phyloP scores from a whole-genome alignment of 64 coral and sea anemone genomes.

The Pachyseris speciosa region DNA sequence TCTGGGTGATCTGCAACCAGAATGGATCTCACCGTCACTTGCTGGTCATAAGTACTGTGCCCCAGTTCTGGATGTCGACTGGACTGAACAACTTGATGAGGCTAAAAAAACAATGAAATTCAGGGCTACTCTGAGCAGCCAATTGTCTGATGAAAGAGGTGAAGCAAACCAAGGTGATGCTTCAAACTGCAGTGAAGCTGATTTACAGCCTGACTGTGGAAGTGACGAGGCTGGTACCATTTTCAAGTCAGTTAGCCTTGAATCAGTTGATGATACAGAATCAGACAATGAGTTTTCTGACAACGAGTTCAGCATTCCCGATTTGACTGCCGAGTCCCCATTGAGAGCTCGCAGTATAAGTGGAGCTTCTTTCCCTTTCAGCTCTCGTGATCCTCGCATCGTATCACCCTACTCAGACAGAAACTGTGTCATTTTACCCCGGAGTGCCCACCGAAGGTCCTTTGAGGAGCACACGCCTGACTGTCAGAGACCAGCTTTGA shows the following conservation, averaged over 20 bases:
- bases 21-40: conserved; percentile 85
- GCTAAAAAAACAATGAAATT: conserved; percentile 48
- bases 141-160: background rate
- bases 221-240: background rate
- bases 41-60: conserved; percentile 41
- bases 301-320: background rate
- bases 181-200: background rate
- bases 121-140: background rate
- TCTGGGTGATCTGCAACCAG: conserved; percentile 73
- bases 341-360: conserved; percentile 63
- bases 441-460: background rate
- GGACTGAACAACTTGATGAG: conserved; percentile 65
- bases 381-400: conserved; percentile 82
- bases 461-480: background rate
- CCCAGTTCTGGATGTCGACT: conserved; percentile 18
- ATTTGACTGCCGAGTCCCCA: conserved; percentile 50
- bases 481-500: background rate
- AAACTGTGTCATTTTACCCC: conserved; percentile 69
- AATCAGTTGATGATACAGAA: background rate
- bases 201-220: background rate
- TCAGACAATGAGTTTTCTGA: background rate
- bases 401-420: conserved; percentile 62
- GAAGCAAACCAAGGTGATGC: background rate
- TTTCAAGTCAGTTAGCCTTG: background rate
- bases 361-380: conserved; percentile 89